phyloP scores from a whole-genome alignment of 2,113 vertebrate genomes.

The Clarias macrocephalus region DNA sequence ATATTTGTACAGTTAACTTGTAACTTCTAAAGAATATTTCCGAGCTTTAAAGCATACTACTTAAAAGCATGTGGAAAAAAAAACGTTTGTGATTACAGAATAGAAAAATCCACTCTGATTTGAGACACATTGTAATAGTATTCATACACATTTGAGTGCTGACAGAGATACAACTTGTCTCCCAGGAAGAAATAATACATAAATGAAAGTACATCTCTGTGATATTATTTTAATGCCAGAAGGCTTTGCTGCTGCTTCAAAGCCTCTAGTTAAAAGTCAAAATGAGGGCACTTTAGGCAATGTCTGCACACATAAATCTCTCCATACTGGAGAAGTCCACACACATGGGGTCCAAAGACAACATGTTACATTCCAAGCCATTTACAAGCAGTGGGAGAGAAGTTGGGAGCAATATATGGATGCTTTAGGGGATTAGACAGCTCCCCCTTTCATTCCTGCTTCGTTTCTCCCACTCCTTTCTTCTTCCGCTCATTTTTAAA shows the following conservation, averaged over 20 bases:
- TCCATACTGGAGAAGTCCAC: conserved; percentile 61
- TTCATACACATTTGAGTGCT: conserved; percentile 27
- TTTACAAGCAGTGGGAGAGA: conserved; percentile 69
- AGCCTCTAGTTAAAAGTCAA: conserved; percentile 60
- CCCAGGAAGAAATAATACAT: conserved; percentile 50
- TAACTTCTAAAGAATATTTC: conserved; percentile 62
- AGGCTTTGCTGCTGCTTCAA: conserved; percentile 62
- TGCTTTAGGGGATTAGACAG: conserved; percentile 73
- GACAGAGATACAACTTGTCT: conserved; percentile 39
- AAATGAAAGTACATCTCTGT: conserved; percentile 65
- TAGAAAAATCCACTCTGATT: conserved; percentile 37
- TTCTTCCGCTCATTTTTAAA: conserved; percentile 54
- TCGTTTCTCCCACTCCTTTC: conserved; percentile 53
- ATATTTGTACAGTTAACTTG: conserved; percentile 48
- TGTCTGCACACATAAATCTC: conserved; percentile 68
- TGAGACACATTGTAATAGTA: conserved; percentile 35
- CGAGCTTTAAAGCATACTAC: conserved; percentile 52
- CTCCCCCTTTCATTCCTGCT: conserved; percentile 54
- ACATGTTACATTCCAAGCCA: conserved; percentile 68
- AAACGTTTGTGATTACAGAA: conserved; percentile 27
- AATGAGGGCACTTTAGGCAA: conserved; percentile 64
- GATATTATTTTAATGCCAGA: conserved; percentile 67
- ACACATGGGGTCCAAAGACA: conserved; percentile 66
- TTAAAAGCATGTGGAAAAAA: conserved; percentile 24
- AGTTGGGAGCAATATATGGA: conserved; percentile 72